phyloP scores from a whole-genome alignment of 2,113 vertebrate genomes.

The Carettochelys insculpta region DNA sequence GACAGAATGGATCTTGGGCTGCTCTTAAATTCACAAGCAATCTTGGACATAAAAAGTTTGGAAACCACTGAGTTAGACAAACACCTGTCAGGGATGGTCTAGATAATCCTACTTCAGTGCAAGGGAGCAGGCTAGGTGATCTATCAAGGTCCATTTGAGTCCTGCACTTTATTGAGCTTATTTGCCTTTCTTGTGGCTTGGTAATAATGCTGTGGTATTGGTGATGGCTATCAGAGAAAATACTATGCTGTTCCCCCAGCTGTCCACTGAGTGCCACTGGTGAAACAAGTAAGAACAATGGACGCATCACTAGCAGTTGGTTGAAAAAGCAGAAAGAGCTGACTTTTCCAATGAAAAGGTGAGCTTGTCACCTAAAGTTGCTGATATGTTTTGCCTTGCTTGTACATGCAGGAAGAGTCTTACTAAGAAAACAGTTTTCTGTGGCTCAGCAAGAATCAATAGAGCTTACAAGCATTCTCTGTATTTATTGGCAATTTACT shows the following conservation, averaged over 20 bases:
- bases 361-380: neutral
- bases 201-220: neutral
- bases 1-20: no score
- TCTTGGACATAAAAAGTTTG: no score
- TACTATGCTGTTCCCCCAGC: rapidly evolving
- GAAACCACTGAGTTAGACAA: no score
- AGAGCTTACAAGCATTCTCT: constrained; percentile 50
- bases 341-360: neutral
- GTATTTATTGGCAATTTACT: constrained; percentile 70
- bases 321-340: neutral
- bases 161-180: neutral
- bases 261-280: neutral
- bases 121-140: neutral
- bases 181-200: neutral
- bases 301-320: neutral
- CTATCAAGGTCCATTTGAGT: neutral
- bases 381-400: neutral
- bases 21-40: no score
- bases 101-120: neutral
- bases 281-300: neutral
- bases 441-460: constrained; percentile 58
- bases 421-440: constrained; percentile 53
- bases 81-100: neutral
- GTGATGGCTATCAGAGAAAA: rapidly evolving
- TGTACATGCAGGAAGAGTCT: constrained; percentile 52